A percentile compares a stretch with the other conserved stretches of the same genome.
Evolutionary conservation across 2,797 vertebrate genomes (phyloP).

Genomic region (Sarcophilus harrisii): DNA sequence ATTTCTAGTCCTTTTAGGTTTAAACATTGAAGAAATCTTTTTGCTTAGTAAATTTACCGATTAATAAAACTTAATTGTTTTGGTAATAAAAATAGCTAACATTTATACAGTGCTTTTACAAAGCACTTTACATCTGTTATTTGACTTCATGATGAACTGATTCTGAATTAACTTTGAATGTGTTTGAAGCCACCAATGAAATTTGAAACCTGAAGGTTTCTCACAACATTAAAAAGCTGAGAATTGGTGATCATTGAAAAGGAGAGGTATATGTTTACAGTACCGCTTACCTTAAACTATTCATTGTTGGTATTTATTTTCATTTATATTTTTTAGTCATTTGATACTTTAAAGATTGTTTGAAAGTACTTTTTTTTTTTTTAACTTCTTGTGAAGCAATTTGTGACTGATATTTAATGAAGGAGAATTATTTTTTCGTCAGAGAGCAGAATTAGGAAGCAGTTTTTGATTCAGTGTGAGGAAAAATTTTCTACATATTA

Average conservation of each 20-base stretch:
- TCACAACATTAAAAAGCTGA: not conserved
- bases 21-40: constrained; percentile 1
- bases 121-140: not conserved
- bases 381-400: not conserved
- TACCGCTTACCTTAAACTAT: not conserved
- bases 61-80: not conserved
- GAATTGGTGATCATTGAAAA: not conserved
- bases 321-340: not conserved
- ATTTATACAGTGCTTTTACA: not conserved
- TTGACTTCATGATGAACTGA: not conserved
- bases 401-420: not conserved
- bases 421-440: not conserved
- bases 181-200: not conserved
- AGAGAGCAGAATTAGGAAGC: not conserved
- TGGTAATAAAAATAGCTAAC: not conserved
- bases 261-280: not conserved
- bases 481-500: not conserved
- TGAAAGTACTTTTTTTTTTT: not conserved
- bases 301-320: not conserved
- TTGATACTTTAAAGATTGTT: not conserved
- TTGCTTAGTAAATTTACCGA: not conserved
- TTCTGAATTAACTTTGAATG: not conserved
- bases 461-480: not conserved
- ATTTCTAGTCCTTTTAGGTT: not conserved
- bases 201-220: not conserved